These are phyloP conservation scores for Himalopsyche japonica DNA, from an alignment of 2,888 invertebrate species.

Conservation along the genomic window DNA sequence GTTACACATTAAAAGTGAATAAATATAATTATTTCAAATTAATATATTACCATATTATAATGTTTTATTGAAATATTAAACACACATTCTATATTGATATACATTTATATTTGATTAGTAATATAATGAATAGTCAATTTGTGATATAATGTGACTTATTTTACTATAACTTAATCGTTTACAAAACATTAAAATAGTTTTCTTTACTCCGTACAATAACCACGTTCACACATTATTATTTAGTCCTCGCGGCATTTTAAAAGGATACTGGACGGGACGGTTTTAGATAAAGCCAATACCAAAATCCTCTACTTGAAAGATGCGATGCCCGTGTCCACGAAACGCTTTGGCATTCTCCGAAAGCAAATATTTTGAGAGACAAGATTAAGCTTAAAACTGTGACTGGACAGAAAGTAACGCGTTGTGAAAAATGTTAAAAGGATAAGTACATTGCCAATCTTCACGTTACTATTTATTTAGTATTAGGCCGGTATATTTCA, in stretches of 20 bases:
- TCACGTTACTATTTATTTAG: too few species aligned
- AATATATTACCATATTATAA: too few species aligned
- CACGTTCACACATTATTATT: neutral
- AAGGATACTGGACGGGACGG: slow-evolving; percentile 8
- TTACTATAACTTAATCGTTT: too few species aligned
- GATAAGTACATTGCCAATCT: neutral
- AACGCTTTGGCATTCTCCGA: neutral
- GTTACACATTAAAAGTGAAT: too few species aligned
- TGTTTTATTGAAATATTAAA: too few species aligned
- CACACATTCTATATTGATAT: too few species aligned
- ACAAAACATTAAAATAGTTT: too few species aligned
- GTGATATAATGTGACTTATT: too few species aligned
- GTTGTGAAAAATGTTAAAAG: neutral
- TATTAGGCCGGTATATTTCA: too few species aligned
- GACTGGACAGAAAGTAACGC: neutral
- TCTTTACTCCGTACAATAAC: neutral
- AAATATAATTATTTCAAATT: too few species aligned
- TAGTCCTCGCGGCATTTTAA: slow-evolving; percentile 13
- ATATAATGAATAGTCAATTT: too few species aligned
- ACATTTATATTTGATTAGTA: too few species aligned
- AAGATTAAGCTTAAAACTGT: neutral
- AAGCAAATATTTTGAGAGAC: neutral
- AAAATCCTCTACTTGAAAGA: slow-evolving; percentile 2
- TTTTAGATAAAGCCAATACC: slow-evolving; percentile 14
- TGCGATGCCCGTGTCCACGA: neutral